Conservation (phyloP, 2,113 vertebrate species). For the Chaetura pelagica region DNA sequence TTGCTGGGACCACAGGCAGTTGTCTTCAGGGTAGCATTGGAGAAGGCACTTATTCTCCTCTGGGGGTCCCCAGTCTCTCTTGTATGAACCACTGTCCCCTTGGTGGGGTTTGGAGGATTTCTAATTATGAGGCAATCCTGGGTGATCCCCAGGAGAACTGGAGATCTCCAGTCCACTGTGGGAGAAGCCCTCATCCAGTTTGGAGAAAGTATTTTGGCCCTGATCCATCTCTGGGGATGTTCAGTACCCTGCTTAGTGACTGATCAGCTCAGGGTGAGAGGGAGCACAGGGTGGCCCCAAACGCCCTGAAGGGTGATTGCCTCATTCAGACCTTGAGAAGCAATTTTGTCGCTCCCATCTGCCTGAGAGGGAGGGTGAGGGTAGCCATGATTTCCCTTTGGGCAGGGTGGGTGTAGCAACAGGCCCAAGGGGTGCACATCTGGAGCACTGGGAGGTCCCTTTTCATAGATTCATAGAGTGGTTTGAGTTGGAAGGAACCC, state of each 20-base stretch:
- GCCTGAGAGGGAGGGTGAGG: not conserved
- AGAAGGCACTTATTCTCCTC: not conserved
- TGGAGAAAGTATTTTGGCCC: rapidly evolving
- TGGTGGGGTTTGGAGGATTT: not conserved
- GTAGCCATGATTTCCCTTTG: not conserved
- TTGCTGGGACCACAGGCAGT: rapidly evolving
- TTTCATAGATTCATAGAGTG: not conserved
- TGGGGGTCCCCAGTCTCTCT: rapidly evolving
- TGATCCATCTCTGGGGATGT: rapidly evolving
- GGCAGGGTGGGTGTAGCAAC: rapidly evolving
- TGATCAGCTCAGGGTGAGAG: not conserved
- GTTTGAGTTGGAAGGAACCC: not conserved
- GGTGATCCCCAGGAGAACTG: no score
- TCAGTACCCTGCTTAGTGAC: rapidly evolving
- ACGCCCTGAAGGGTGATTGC: rapidly evolving
- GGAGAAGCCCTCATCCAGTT: not conserved
- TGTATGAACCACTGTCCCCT: rapidly evolving
- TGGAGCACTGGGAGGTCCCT: not conserved
- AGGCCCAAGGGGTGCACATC: rapidly evolving
- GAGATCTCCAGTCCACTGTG: no score
- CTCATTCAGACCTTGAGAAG: not conserved
- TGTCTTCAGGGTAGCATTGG: not conserved
- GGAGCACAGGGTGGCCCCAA: not conserved
- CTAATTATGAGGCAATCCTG: rapidly evolving
- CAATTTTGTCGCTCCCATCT: rapidly evolving